Conservation (phyloP, 2,888 invertebrate genomes). For the Eilema griseolum region DNA sequence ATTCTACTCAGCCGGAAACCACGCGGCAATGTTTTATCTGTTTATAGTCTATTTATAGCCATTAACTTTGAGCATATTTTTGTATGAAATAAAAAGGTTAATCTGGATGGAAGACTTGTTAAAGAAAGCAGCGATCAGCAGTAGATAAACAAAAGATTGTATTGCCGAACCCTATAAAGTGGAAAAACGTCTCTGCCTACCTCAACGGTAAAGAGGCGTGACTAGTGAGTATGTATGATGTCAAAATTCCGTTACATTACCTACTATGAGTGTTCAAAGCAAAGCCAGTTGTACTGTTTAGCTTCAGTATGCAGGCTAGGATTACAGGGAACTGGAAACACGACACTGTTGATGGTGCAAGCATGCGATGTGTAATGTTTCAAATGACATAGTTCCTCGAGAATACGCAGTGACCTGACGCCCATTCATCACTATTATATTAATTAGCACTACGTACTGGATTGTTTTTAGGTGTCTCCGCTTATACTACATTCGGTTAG, state of each 20-base stretch:
- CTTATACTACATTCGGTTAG: too few species aligned
- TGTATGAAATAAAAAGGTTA: not conserved
- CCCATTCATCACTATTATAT: not conserved
- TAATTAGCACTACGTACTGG: not conserved
- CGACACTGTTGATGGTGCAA: not conserved
- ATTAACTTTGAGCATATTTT: not conserved
- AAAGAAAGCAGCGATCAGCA: too few species aligned
- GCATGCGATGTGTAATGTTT: conserved; percentile 4
- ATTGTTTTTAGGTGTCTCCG: not conserved
- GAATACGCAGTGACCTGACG: not conserved
- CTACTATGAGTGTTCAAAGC: not conserved
- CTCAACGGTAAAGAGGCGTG: too few species aligned
- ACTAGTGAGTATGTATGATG: not conserved
- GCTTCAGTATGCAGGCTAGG: not conserved
- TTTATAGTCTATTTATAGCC: too few species aligned
- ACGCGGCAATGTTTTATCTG: too few species aligned
- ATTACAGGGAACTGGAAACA: not conserved
- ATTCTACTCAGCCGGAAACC: too few species aligned
- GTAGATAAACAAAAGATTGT: too few species aligned
- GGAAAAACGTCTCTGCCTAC: too few species aligned
- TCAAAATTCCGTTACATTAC: not conserved
- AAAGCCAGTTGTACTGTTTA: not conserved
- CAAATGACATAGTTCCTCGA: conserved; percentile 1
- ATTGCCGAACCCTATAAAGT: too few species aligned
- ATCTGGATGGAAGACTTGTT: too few species aligned